A percentile compares a stretch with the other conserved stretches of the same genome.
Conservation (phyloP, 2,888 invertebrate genomes). For the Oscheius sp. region DNA sequence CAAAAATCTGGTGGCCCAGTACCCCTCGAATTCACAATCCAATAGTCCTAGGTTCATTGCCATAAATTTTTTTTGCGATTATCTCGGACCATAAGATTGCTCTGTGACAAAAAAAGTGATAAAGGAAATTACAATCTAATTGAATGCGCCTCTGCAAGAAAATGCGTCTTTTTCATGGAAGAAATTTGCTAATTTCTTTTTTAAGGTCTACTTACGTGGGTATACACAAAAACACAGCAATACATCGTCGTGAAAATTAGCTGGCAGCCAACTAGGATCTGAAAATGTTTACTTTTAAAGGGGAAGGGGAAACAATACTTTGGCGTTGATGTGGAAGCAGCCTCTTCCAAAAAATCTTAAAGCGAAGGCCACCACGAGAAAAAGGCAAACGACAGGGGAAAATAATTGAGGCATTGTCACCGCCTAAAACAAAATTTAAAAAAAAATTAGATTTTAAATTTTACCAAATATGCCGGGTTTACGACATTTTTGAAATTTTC, state of each 20-base stretch:
- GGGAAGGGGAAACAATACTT: background rate
- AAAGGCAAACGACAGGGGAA: slow-evolving; percentile 10
- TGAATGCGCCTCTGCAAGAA: no score
- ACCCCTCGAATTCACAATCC: no score
- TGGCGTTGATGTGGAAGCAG: slow-evolving; percentile 12
- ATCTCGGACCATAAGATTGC: no score
- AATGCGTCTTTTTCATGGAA: no score
- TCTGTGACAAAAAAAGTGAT: no score
- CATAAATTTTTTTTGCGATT: no score
- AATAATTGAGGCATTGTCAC: slow-evolving; percentile 21
- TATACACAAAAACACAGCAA: slow-evolving; percentile 22
- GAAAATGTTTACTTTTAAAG: no score
- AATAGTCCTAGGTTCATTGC: no score
- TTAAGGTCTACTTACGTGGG: slow-evolving; percentile 20
- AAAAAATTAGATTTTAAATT: background rate
- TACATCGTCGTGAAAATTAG: slow-evolving; percentile 25
- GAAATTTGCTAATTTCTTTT: no score
- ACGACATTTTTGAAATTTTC: background rate
- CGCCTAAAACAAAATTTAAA: no score
- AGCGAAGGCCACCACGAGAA: slow-evolving; percentile 10
- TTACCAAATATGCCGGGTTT: slow-evolving; percentile 14
- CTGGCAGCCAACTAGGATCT: slow-evolving; percentile 19
- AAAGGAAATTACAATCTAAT: no score
- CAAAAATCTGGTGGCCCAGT: no score
- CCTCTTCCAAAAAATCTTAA: slow-evolving; percentile 23